Evolutionary conservation across 2,113 vertebrate genomes (phyloP).

Genomic region (Lamprotornis superbus): DNA sequence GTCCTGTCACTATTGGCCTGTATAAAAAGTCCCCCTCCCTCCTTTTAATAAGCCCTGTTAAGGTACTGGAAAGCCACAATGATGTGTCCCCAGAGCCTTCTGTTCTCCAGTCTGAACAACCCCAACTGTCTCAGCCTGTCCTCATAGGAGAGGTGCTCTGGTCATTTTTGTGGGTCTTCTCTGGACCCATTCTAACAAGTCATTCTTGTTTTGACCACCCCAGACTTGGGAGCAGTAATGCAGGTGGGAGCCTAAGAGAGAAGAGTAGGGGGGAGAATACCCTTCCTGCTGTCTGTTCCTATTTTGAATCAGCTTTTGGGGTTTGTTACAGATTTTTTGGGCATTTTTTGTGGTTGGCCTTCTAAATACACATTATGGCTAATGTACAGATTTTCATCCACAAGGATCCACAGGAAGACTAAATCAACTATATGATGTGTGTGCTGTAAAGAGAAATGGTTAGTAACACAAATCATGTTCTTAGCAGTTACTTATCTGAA

Average conservation of each 20-base stretch:
- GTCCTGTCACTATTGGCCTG: background rate
- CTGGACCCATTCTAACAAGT: too few species aligned
- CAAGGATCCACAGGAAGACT: background rate
- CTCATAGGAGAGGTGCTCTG: background rate
- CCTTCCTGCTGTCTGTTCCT: background rate
- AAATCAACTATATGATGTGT: background rate
- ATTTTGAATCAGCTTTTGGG: background rate
- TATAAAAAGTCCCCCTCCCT: background rate
- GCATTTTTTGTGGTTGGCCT: background rate
- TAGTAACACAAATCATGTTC: background rate
- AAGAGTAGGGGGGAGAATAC: background rate
- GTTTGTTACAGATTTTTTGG: accelerated
- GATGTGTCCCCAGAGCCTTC: too few species aligned
- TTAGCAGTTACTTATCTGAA: background rate
- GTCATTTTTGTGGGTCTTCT: background rate
- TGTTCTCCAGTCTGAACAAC: background rate
- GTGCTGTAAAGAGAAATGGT: background rate
- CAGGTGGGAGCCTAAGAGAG: background rate
- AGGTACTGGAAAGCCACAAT: background rate
- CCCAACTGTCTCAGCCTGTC: background rate
- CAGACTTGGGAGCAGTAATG: background rate
- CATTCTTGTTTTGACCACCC: background rate
- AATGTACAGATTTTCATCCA: background rate
- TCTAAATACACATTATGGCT: background rate
- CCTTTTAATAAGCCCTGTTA: background rate